These are phyloP conservation scores for Drosophila sulfurigaster DNA, from an alignment of 1,140 invertebrate species.

Conservation along the genomic window DNA sequence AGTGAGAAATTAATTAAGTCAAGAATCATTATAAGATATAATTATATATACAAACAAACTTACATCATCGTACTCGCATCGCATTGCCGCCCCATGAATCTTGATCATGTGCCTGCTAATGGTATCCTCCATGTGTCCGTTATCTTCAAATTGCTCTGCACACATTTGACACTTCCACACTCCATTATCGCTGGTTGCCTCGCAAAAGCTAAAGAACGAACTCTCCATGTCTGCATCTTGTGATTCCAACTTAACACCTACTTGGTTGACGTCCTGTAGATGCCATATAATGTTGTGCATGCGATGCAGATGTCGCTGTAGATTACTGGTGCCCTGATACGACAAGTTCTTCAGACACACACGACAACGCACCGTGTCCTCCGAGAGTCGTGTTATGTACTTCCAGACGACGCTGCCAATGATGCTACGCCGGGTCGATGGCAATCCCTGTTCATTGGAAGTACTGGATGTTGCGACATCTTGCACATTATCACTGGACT, in stretches of 20 bases:
- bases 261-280: constrained; percentile 16
- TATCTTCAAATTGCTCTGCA: constrained; percentile 46
- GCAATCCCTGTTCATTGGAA: constrained; percentile 7
- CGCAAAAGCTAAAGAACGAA: constrained; percentile 42
- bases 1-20: not conserved
- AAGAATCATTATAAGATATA: too few species aligned
- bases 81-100: constrained; percentile 35
- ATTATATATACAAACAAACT: too few species aligned
- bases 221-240: not conserved
- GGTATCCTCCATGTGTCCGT: constrained; percentile 28
- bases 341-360: constrained; percentile 64
- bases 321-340: constrained; percentile 66
- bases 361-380: constrained; percentile 54
- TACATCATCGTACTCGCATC: constrained; percentile 27
- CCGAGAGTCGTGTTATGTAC: constrained; percentile 51
- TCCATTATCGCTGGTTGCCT: constrained; percentile 25
- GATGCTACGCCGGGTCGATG: constrained; percentile 3
- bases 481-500: constrained; percentile 15
- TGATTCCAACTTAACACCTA: not conserved
- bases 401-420: constrained; percentile 58
- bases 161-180: constrained; percentile 67
- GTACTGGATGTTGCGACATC: constrained; percentile 41
- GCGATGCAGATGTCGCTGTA: constrained; percentile 67
- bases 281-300: constrained; percentile 61
- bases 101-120: constrained; percentile 42